These are phyloP conservation scores for Betta splendens DNA, from an alignment of 2,797 vertebrate species.

Conservation along the genomic window DNA sequence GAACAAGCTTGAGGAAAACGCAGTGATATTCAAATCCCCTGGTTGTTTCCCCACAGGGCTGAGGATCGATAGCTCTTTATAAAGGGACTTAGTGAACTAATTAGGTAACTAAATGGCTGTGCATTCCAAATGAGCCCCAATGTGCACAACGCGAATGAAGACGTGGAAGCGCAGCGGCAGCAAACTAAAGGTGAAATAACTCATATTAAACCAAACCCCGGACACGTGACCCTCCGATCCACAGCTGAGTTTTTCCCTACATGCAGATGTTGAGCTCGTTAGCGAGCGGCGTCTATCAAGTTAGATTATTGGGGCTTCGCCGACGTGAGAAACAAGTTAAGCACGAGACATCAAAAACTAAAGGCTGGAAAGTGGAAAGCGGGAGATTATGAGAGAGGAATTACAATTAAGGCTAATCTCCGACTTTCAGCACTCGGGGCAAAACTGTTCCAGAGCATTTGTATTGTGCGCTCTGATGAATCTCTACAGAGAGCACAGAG, in stretches of 20 bases:
- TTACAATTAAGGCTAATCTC: constrained; percentile 66
- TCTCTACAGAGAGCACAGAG: constrained; percentile 29
- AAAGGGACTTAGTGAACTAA: constrained; percentile 71
- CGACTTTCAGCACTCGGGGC: constrained; percentile 53
- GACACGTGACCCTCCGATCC: constrained; percentile 1
- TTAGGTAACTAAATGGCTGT: constrained; percentile 59
- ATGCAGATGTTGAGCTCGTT: constrained; percentile 52
- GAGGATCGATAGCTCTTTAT: constrained; percentile 73
- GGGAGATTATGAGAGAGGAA: constrained; percentile 61
- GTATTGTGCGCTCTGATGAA: constrained; percentile 42
- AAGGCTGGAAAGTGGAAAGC: constrained; percentile 58
- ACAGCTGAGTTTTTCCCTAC: constrained; percentile 16
- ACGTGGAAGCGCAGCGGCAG: constrained; percentile 27
- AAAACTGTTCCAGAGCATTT: constrained; percentile 42
- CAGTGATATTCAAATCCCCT: constrained; percentile 52
- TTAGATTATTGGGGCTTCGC: constrained; percentile 47
- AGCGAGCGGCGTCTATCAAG: constrained; percentile 44
- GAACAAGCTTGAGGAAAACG: constrained; percentile 9
- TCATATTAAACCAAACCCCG: constrained; percentile 17
- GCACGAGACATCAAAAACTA: constrained; percentile 62
- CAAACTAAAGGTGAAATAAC: constrained; percentile 52
- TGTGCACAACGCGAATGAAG: constrained; percentile 54
- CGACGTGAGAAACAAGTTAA: constrained; percentile 51
- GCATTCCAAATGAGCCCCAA: constrained; percentile 60
- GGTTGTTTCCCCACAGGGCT: constrained; percentile 55